Evolutionary conservation across 2,888 invertebrate genomes (phyloP).

Genomic region (Chymomyza amoena): DNA sequence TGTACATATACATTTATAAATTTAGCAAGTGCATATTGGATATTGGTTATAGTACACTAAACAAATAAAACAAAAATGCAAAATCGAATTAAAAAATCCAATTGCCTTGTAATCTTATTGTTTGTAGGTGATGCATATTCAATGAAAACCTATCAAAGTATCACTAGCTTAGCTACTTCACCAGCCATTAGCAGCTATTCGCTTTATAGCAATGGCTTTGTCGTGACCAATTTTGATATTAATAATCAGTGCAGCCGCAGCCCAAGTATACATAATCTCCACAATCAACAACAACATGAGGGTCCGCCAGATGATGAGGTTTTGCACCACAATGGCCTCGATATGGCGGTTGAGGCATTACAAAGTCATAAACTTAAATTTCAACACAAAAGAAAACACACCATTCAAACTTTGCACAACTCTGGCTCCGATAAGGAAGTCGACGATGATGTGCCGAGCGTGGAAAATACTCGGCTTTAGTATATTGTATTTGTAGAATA

Average conservation of each 20-base stretch:
- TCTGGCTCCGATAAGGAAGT: conserved; percentile 28
- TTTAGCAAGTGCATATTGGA: neutral
- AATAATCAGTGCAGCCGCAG: conserved; percentile 45
- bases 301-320: conserved; percentile 8
- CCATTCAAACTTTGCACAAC: conserved; percentile 45
- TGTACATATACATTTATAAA: conserved; percentile 2
- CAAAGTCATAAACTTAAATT: conserved; percentile 50
- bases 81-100: neutral
- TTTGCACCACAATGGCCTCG: conserved; percentile 54
- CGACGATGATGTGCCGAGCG: conserved; percentile 72
- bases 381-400: conserved; percentile 42
- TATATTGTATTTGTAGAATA: conserved; percentile 8
- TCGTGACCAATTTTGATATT: conserved; percentile 64
- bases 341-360: conserved; percentile 53
- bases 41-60: neutral
- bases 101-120: conserved; percentile 41
- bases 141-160: conserved; percentile 79
- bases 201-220: conserved; percentile 77
- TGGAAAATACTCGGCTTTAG: conserved; percentile 77
- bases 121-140: conserved; percentile 78
- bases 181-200: conserved; percentile 78
- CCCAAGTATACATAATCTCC: conserved; percentile 63
- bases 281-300: conserved; percentile 12
- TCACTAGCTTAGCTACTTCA: conserved; percentile 79
- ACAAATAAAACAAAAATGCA: neutral